These are phyloP conservation scores for Encarsia formosa DNA, from an alignment of 2,888 invertebrate species.

Conservation along the genomic window DNA sequence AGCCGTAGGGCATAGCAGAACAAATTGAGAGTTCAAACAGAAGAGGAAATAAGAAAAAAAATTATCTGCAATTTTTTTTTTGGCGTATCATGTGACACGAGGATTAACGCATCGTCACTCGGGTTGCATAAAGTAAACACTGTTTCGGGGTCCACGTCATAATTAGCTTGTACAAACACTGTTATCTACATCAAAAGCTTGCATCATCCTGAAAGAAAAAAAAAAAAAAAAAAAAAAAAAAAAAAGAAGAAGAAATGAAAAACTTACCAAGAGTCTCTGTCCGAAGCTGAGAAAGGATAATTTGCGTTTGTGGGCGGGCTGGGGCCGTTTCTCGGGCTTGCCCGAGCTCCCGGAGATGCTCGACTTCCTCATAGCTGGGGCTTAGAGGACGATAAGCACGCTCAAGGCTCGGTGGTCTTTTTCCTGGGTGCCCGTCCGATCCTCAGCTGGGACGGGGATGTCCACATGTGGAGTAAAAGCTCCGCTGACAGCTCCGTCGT, in stretches of 20 bases:
- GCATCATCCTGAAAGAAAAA: background rate
- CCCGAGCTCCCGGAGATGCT: constrained; percentile 41
- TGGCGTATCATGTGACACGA: background rate
- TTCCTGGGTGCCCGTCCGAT: constrained; percentile 51
- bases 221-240: background rate
- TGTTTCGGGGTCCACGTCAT: too few relatives aligned
- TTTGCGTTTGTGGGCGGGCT: constrained; percentile 60
- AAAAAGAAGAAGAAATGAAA: constrained; percentile 1
- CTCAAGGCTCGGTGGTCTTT: constrained; percentile 38
- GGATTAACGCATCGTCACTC: too few relatives aligned
- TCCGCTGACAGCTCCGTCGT: constrained; percentile 46
- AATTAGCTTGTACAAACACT: too few relatives aligned
- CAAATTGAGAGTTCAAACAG: too few relatives aligned
- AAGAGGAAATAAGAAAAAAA: background rate
- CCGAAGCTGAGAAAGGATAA: constrained; percentile 71
- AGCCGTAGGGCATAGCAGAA: too few relatives aligned
- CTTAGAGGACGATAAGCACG: too few relatives aligned
- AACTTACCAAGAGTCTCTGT: constrained; percentile 56
- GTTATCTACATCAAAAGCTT: too few relatives aligned
- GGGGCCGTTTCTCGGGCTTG: constrained; percentile 32
- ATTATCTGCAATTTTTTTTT: background rate
- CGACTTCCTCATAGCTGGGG: constrained; percentile 26
- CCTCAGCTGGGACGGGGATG: constrained; percentile 49
- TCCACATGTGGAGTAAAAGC: constrained; percentile 51
- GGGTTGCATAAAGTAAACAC: too few relatives aligned